Conservation (phyloP, 2,888 invertebrate genomes). For the Latrodectus elegans region DNA sequence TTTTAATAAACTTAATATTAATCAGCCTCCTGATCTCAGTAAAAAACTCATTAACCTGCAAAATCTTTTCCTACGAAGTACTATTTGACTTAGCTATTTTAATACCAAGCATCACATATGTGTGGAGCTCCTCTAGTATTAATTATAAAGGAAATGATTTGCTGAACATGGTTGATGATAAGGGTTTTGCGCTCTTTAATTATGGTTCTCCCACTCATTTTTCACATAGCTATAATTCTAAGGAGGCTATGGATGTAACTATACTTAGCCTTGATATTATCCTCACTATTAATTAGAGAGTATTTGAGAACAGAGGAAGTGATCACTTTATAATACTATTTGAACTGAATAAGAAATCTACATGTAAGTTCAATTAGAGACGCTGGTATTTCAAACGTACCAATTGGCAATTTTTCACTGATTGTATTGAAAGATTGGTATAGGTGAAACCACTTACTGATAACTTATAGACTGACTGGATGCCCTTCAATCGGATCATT, state of each 20-base stretch:
- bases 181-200: background rate
- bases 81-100: no score
- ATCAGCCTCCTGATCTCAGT: no score
- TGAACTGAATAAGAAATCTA: background rate
- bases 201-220: background rate
- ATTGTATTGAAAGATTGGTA: background rate
- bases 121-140: no score
- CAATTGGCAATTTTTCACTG: slow-evolving; percentile 4
- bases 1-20: no score
- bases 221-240: background rate
- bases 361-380: background rate
- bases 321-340: background rate
- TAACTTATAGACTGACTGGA: slow-evolving; percentile 8
- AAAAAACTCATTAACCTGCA: no score
- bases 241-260: background rate
- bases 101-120: no score
- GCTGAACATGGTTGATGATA: background rate
- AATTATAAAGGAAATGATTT: background rate
- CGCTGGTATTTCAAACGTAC: background rate
- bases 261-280: background rate
- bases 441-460: slow-evolving; percentile 6
- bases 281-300: background rate
- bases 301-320: background rate
- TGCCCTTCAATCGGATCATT: slow-evolving; percentile 4
- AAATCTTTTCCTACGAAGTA: no score